A percentile compares a stretch with the other conserved stretches of the same genome.
Conservation (phyloP, 2,888 invertebrate genomes). For the Netelia melanura region DNA sequence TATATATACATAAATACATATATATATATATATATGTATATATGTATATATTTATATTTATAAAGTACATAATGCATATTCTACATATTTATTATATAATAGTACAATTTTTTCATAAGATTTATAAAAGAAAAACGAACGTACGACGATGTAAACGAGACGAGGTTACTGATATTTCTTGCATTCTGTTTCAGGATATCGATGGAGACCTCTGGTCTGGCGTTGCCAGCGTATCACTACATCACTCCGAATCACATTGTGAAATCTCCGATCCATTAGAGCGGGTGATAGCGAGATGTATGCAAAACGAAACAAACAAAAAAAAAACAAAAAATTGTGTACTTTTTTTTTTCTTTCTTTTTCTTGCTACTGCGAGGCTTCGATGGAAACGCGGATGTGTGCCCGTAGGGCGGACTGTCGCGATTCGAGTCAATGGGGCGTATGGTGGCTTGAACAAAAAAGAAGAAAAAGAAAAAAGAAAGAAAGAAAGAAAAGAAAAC, state of each 20-base stretch:
- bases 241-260: conserved; percentile 97
- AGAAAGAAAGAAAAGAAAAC: too few species aligned
- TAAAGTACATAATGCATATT: conserved; percentile 4
- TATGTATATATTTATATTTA: conserved; percentile 39
- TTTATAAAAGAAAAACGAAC: conserved; percentile 30
- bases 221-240: conserved; percentile 96
- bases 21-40: conserved; percentile 1
- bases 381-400: conserved; percentile 78
- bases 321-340: conserved; percentile 12
- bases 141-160: neutral
- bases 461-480: conserved; percentile 39
- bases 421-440: conserved; percentile 77
- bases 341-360: conserved; percentile 15
- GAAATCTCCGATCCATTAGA: conserved; percentile 95
- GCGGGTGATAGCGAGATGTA: conserved; percentile 59
- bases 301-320: neutral
- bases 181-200: conserved; percentile 92
- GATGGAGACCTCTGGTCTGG: conserved; percentile 96
- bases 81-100: conserved; percentile 15
- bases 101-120: conserved; percentile 46
- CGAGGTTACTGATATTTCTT: conserved; percentile 33
- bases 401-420: conserved; percentile 74
- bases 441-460: conserved; percentile 74
- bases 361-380: conserved; percentile 67
- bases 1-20: neutral